These are phyloP conservation scores for Mesorhabditis spiculigera DNA, from an alignment of 2,888 invertebrate species.

Conservation along the genomic window DNA sequence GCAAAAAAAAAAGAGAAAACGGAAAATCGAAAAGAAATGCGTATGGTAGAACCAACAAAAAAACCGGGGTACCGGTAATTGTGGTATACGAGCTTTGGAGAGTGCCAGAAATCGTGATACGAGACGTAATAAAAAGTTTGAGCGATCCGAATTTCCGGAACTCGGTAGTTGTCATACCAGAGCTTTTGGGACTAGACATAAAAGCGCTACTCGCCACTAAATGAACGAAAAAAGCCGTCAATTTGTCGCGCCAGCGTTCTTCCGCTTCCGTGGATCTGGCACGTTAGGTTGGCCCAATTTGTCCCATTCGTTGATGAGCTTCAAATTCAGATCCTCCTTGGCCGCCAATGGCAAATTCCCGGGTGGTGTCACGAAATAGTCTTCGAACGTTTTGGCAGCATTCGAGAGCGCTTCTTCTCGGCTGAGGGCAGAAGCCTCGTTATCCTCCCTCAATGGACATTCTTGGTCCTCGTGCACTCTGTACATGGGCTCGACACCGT, in stretches of 20 bases:
- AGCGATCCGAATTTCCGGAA: no score
- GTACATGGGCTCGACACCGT: constrained; percentile 27
- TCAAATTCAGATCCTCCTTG: constrained; percentile 23
- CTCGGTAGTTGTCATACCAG: no score
- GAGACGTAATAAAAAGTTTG: no score
- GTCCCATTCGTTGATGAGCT: constrained; percentile 37
- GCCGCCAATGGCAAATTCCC: constrained; percentile 38
- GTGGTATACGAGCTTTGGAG: not conserved
- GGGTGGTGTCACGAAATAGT: constrained; percentile 41
- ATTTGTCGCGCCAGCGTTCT: no score
- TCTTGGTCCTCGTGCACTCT: constrained; percentile 37
- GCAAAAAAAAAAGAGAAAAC: not conserved
- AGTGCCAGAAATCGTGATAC: no score
- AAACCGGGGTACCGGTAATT: not conserved
- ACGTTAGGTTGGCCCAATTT: constrained; percentile 20
- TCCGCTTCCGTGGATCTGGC: constrained; percentile 6
- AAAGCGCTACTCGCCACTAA: no score
- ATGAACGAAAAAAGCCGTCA: no score
- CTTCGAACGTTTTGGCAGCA: constrained; percentile 25
- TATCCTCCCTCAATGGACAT: constrained; percentile 33
- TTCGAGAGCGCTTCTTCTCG: constrained; percentile 23
- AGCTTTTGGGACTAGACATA: no score
- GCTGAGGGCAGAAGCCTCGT: constrained; percentile 11
- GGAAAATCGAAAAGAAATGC: not conserved
- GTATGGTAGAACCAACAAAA: no score